A percentile compares a stretch with the other conserved stretches of the same genome.
These are phyloP conservation scores for Pentalonia nigronervosa DNA, from an alignment of 1,140 invertebrate species.

Conservation along the genomic window DNA sequence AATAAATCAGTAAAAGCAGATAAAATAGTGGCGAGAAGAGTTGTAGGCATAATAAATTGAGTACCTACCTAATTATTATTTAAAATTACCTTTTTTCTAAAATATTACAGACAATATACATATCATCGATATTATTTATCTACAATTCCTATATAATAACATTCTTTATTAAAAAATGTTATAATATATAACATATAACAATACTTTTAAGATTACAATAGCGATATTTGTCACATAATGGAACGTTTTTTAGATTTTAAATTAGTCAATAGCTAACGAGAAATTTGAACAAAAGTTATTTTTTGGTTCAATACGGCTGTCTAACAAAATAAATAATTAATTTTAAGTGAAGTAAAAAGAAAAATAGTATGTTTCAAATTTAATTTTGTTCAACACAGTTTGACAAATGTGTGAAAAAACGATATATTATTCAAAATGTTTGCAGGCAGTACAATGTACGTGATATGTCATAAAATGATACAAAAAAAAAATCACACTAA, in stretches of 20 bases:
- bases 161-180: background rate
- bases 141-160: background rate
- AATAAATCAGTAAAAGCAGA: background rate
- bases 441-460: background rate
- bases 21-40: background rate
- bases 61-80: background rate
- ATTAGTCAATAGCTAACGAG: background rate
- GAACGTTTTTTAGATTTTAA: background rate
- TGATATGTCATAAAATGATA: background rate
- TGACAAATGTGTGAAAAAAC: background rate
- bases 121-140: background rate
- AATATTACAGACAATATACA: background rate
- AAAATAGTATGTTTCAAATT: background rate
- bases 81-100: background rate
- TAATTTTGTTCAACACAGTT: background rate
- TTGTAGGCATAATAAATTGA: background rate
- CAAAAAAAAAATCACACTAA: background rate
- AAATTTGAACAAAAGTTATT: background rate
- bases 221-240: background rate
- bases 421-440: constrained; percentile 15
- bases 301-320: background rate
- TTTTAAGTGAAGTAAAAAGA: background rate
- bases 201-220: background rate
- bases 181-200: background rate
- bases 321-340: background rate